A percentile compares a stretch with the other conserved stretches of the same genome.
Evolutionary conservation across 2,113 vertebrate genomes (phyloP).

Genomic region (Mastomys coucha): DNA sequence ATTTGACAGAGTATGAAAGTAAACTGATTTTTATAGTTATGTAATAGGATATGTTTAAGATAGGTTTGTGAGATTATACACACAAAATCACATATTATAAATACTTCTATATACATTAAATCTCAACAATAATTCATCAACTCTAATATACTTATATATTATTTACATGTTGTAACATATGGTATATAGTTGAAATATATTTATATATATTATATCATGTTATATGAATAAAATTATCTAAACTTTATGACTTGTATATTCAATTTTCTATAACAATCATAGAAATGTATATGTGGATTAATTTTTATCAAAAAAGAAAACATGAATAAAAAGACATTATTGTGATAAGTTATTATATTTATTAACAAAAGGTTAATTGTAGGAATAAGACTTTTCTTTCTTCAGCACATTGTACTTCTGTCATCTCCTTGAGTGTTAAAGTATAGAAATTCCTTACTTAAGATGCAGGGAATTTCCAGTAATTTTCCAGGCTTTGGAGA

Average conservation of each 20-base stretch:
- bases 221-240: not conserved
- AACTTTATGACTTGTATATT: not conserved
- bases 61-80: not conserved
- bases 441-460: slow-evolving; percentile 63
- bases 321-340: not conserved
- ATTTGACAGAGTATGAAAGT: not conserved
- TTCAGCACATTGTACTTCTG: not conserved
- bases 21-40: not conserved
- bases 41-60: not conserved
- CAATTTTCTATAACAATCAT: not conserved
- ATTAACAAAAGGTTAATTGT: not conserved
- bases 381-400: not conserved
- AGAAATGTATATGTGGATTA: not conserved
- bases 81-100: not conserved
- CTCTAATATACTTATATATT: not conserved
- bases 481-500: slow-evolving; percentile 34
- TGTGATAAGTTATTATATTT: not conserved
- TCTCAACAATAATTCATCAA: not conserved
- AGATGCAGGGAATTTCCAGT: slow-evolving; percentile 64
- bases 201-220: not conserved
- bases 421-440: slow-evolving; percentile 14
- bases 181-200: not conserved
- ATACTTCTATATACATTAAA: not conserved
- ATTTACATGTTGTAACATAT: not conserved
- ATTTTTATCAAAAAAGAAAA: not conserved